Evolutionary conservation across 2,888 invertebrate species (phyloP), one percentile per base, ranked within the genome.

Genomic region (Dinocampus coccinellae): DNA sequence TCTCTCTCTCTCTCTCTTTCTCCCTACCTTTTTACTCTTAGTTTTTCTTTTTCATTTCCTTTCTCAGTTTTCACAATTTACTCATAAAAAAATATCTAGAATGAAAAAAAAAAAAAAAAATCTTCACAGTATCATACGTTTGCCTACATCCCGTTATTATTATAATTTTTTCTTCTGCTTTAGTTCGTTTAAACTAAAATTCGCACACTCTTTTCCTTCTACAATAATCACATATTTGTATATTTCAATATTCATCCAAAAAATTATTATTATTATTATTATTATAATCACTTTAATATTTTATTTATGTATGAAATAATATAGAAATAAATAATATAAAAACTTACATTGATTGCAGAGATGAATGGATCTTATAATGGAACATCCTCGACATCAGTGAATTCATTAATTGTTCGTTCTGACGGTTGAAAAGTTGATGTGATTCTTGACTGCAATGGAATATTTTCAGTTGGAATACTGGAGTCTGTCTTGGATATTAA

Each of bases 391-490:
- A 73, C 66, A 29, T 72, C 74, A 16, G 72, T 74, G 57, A 58
- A 55, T 26, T 77, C 76, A 53, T 61, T 60, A 9, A 63, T 64
- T 47, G 73, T 68, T 36, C 60, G 62, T 34, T 72, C 53, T 52
- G 66, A 33, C 9, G 71, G 70, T 33, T 58, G 70, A 42, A 73
- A 71, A 33, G 62, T 63, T 39, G 73, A 72, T 62, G 71, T 70
- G 29, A 58, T 42, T 16, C 82, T 82, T 52, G 79, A 78, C 42
- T 84, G 82, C 67, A 85, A 70, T 6, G 80, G 80, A 70, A 85
- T 84, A 80, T 84, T 81, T 76, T 86, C 84, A 42, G 76, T 80
- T 33, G 82, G 82, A 58, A 69, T 75, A 69, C 79, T 81, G 63
- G 79, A 79, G 47, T 68, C 74, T 26, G 58, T 83, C 79, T 57